These are phyloP conservation scores for Capra hircus DNA, from an alignment of 2,113 vertebrate species.

Conservation along the genomic window DNA sequence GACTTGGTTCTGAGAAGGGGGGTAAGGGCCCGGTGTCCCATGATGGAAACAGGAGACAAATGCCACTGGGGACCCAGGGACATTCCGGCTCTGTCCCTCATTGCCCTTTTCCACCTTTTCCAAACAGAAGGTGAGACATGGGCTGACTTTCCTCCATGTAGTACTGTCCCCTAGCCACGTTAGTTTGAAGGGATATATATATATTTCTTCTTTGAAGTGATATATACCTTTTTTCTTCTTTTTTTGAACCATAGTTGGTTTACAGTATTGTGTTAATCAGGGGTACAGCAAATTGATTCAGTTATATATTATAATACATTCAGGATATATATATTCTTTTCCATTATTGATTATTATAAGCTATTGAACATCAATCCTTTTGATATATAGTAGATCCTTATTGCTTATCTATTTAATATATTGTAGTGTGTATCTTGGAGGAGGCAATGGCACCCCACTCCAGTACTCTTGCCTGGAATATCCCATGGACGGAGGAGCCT, in stretches of 20 bases:
- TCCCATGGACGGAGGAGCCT: no score
- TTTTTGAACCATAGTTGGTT: background rate
- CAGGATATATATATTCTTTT: background rate
- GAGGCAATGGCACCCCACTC: no score
- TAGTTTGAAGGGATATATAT: background rate
- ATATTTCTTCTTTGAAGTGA: background rate
- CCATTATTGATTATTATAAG: background rate
- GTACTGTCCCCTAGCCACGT: no score
- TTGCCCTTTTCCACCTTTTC: background rate
- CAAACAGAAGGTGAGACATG: background rate
- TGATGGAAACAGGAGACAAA: rapidly evolving
- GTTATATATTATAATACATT: background rate
- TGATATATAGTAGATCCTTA: background rate
- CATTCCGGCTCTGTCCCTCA: no score
- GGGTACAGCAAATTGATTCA: background rate
- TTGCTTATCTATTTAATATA: background rate
- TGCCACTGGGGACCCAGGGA: background rate
- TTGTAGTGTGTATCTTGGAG: background rate
- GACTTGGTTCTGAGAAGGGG: background rate
- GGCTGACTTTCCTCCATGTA: no score
- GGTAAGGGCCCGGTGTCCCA: rapidly evolving
- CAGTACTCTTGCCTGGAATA: no score
- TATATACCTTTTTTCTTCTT: background rate
- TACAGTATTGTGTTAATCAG: background rate
- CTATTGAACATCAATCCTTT: no score